Evolutionary conservation across 2,797 vertebrate species (phyloP).

Genomic region (Xerus rutilus): DNA sequence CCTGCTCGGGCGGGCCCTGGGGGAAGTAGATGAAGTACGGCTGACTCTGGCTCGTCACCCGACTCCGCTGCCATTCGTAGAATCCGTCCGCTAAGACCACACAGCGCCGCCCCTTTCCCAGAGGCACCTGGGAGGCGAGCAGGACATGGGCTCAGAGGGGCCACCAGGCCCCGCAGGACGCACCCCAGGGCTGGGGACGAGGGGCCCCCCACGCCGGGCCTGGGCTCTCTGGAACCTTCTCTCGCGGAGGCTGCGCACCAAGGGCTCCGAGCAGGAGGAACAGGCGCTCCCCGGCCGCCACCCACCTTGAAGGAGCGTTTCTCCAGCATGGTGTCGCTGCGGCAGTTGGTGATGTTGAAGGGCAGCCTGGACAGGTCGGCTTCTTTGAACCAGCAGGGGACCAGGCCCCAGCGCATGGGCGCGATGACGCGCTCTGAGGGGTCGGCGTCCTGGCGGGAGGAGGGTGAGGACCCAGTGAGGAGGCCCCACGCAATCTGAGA

Average conservation of each 20-base stretch:
- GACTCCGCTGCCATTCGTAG: constrained; percentile 94
- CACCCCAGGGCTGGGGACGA: neutral
- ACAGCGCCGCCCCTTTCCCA: constrained; percentile 95
- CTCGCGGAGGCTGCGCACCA: too few species aligned
- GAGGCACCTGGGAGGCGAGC: constrained; percentile 90
- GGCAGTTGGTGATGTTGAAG: constrained; percentile 96
- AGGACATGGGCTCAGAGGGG: neutral
- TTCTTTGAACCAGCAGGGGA: constrained; percentile 97
- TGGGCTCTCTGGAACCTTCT: neutral
- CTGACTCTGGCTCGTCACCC: constrained; percentile 89
- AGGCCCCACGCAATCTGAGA: neutral
- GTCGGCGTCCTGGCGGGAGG: constrained; percentile 90
- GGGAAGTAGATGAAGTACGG: constrained; percentile 98
- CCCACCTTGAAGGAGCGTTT: constrained; percentile 95
- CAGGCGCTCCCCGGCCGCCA: too few species aligned
- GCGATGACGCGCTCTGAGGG: constrained; percentile 93
- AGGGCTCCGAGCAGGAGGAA: too few species aligned
- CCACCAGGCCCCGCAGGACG: neutral
- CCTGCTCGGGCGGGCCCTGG: constrained; percentile 85
- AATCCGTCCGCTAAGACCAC: constrained; percentile 98
- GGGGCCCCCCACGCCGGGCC: too few species aligned
- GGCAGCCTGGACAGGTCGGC: constrained; percentile 93
- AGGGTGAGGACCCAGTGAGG: neutral
- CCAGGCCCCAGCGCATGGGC: constrained; percentile 97
- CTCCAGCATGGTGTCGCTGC: constrained; percentile 95